Conservation (phyloP, 2,888 invertebrate genomes). For the Agonum fuliginosum region DNA sequence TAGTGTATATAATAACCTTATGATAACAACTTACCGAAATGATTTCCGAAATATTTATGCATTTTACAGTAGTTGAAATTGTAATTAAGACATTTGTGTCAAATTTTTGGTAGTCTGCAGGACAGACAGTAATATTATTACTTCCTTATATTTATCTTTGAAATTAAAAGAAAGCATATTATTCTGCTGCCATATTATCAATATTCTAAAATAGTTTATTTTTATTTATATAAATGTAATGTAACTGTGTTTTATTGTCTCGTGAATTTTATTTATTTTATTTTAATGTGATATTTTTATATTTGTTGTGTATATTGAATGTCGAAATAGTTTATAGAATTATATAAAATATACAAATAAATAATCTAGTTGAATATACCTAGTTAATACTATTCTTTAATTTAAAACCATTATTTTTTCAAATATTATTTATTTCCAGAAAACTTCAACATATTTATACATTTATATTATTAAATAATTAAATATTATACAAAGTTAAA, state of each 20-base stretch:
- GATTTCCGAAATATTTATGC: not conserved
- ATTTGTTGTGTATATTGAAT: conserved; percentile 17
- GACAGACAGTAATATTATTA: conserved; percentile 28
- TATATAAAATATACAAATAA: conserved; percentile 42
- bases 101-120: conserved; percentile 36
- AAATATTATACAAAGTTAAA: conserved; percentile 35
- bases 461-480: conserved; percentile 30
- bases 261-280: conserved; percentile 24
- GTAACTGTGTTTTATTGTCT: conserved; percentile 26
- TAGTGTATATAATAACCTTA: conserved; percentile 20
- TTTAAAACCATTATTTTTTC: not conserved
- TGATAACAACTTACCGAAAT: conserved; percentile 11
- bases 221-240: conserved; percentile 1
- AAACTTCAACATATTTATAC: conserved; percentile 43
- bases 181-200: conserved; percentile 33
- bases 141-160: conserved; percentile 37
- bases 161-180: conserved; percentile 10
- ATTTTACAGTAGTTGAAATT: conserved; percentile 18
- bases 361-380: conserved; percentile 12
- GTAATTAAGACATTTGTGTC: not conserved
- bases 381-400: not conserved
- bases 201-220: not conserved
- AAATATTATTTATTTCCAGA: conserved; percentile 36
- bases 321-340: conserved; percentile 43
- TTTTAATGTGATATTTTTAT: conserved; percentile 27